Conservation (phyloP, 1,140 invertebrate genomes). For the Trachymyrmex septentrionalis region DNA sequence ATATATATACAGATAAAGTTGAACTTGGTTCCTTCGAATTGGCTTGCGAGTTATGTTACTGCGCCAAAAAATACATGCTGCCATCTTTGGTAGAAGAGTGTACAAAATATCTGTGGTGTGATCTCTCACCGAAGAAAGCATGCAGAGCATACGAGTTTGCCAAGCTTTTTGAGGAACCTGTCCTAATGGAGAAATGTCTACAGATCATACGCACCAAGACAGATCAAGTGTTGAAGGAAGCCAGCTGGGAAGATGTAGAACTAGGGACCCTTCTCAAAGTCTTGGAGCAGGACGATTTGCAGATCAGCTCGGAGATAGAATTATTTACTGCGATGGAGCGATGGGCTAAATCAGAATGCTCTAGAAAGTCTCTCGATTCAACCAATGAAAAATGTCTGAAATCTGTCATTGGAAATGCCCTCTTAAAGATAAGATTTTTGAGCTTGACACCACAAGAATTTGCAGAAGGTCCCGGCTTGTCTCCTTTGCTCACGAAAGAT, state of each 20-base stretch:
- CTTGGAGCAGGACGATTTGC: conserved; percentile 91
- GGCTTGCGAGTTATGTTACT: conserved; percentile 94
- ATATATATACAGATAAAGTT: conserved; percentile 94
- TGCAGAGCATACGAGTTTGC: conserved; percentile 95
- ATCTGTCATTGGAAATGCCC: conserved; percentile 87
- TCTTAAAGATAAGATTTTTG: conserved; percentile 91
- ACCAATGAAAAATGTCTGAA: conserved; percentile 82
- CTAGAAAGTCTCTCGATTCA: conserved; percentile 79
- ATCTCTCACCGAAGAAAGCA: conserved; percentile 92
- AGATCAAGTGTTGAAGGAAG: conserved; percentile 90
- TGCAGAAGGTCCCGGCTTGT: conserved; percentile 91
- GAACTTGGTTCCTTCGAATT: conserved; percentile 93
- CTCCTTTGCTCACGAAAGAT: conserved; percentile 90
- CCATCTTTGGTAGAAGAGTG: conserved; percentile 93
- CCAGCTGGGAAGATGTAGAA: conserved; percentile 92
- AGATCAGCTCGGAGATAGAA: conserved; percentile 91
- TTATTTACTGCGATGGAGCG: conserved; percentile 91
- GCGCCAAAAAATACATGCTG: conserved; percentile 95
- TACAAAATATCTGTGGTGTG: conserved; percentile 92
- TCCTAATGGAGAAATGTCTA: conserved; percentile 92
- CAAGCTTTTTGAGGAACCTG: conserved; percentile 93
- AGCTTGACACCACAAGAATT: conserved; percentile 93
- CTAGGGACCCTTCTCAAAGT: conserved; percentile 91
- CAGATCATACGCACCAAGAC: conserved; percentile 92
- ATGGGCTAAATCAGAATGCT: conserved; percentile 88